A percentile compares a stretch with the other conserved stretches of the same genome.
These are phyloP conservation scores for Alosa alosa DNA, from an alignment of 2,113 vertebrate species.

Conservation along the genomic window DNA sequence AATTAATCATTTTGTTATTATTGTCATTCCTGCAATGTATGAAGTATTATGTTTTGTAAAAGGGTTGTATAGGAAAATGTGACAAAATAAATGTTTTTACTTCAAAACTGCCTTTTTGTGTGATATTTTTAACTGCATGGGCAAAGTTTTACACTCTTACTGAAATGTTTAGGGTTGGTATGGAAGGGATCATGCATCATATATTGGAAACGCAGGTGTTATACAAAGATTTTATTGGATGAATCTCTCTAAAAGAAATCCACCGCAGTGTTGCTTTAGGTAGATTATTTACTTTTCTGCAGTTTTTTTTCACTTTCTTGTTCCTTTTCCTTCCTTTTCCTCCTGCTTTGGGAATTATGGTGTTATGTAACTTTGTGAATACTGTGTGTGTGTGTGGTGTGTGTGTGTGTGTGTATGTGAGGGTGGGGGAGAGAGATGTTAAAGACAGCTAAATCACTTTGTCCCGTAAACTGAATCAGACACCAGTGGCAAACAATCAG, in stretches of 20 bases:
- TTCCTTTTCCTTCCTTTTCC: background rate
- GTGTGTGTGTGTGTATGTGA: background rate
- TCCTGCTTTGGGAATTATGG: background rate
- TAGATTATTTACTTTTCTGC: background rate
- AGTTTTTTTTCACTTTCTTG: background rate
- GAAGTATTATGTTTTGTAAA: constrained; percentile 81
- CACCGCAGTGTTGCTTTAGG: background rate
- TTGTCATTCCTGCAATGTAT: constrained; percentile 79
- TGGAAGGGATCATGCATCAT: background rate
- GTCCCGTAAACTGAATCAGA: constrained; percentile 24
- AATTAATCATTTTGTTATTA: constrained; percentile 82
- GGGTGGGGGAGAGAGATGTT: constrained; percentile 6
- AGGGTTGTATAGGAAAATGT: constrained; percentile 83
- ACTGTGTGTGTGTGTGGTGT: background rate
- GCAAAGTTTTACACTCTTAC: background rate
- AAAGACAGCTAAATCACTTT: constrained; percentile 22
- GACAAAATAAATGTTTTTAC: constrained; percentile 92
- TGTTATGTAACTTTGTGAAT: background rate
- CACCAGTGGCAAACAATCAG: constrained; percentile 10
- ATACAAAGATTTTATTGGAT: background rate
- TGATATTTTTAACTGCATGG: background rate
- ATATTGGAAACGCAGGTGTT: background rate
- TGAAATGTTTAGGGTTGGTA: background rate
- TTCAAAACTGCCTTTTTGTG: constrained; percentile 54
- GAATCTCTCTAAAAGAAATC: background rate